Evolutionary conservation across 2,113 vertebrate species (phyloP).

Genomic region (Leiothrix lutea): DNA sequence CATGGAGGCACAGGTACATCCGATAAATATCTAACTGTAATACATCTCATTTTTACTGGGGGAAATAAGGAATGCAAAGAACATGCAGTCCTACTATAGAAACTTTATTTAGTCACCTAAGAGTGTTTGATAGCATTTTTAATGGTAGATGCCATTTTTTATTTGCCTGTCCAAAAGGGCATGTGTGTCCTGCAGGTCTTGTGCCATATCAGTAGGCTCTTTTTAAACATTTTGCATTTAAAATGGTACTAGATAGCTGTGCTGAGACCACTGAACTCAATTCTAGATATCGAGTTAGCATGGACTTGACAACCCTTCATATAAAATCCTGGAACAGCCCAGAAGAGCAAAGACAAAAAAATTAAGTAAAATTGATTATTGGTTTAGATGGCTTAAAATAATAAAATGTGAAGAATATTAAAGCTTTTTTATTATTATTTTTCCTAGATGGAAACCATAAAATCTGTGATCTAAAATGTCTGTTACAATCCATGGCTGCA

Average conservation of each 20-base stretch:
- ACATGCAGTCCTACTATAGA: background rate
- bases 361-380: background rate
- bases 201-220: background rate
- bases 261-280: background rate
- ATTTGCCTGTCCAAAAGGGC: background rate
- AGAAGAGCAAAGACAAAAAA: background rate
- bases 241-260: background rate
- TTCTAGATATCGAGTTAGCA: background rate
- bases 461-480: background rate
- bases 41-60: background rate
- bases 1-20: accelerated
- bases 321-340: background rate
- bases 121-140: background rate
- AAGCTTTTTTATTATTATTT: constrained; percentile 4
- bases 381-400: background rate
- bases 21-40: background rate
- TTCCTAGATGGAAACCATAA: background rate
- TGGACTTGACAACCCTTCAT: background rate
- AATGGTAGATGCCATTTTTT: background rate
- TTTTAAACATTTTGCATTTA: background rate
- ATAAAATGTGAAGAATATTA: background rate
- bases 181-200: background rate
- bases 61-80: background rate
- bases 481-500: background rate
- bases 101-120: background rate